Base-by-base conservation (phyloP, 2,797 vertebrate genomes). In the Hippocampus kuda region DNA sequence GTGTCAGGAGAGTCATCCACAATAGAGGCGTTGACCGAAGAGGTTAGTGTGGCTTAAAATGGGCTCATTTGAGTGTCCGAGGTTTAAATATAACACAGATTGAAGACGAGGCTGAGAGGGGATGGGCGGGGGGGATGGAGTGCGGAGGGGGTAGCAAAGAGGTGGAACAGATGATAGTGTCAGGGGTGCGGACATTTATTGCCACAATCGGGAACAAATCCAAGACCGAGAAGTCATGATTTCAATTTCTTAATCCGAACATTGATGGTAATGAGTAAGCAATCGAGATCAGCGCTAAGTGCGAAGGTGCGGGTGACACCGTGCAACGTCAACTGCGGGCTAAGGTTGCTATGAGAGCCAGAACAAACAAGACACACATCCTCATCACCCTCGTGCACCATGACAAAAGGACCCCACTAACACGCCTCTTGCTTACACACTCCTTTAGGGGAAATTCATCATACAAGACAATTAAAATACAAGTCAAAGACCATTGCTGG, bases 61-160 rank as follows among this genome's bases (percentile, higher is more conserved):
- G 68, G 73, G 78, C 77, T 83, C 73, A 73, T 80, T 67, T 70
- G 75, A 85, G 78, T 84, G 83, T 83, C 74, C 70, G 13, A 72
- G 75, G 84, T 82, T 85, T 86, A 86, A 89, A 91, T 87, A 86
- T 80, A 70, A 63, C 75, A 78, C 84, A 77, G 70, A 75, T 75
- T 77, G 84, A 81, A 78, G 74, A 79, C 83, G 80, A 83, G 81
- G 77, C 71, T 26, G 67, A 71, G 53, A 72, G 63, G 67, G 70
- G 76, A 27, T 59, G 77, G 68, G 67, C 34, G 44, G 27, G 60
- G 60, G 60, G 24, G 63, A 8, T 12, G 60, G 51, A 51, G 60
- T 56, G 54, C 20, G 4, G 57, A 41, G 27, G 8, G 71, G 71
- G 60, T 73, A 70, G 70, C 56, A 70, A 49, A 71, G 79, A 72